These are phyloP conservation scores for Neuroterus valhalla DNA, from an alignment of 1,140 invertebrate genomes.

Conservation along the genomic window DNA sequence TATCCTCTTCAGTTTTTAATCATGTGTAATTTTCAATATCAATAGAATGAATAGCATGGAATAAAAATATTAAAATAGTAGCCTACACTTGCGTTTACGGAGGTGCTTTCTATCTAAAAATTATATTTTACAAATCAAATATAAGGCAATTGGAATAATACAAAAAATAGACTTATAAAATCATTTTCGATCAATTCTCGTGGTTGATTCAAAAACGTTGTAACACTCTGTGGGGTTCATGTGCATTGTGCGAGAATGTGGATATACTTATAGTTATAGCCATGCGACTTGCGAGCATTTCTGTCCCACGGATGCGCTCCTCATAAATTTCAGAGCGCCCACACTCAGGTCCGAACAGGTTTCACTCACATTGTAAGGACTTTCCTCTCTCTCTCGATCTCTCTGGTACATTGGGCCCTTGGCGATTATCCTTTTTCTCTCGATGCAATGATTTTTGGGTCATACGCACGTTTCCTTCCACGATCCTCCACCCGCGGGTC, in stretches of 20 bases:
- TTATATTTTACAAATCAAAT: too few relatives aligned
- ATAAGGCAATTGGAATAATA: too few relatives aligned
- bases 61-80: too few relatives aligned
- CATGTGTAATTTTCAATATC: too few relatives aligned
- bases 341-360: conserved; percentile 58
- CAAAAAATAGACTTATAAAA: too few relatives aligned
- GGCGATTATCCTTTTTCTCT: conserved; percentile 29
- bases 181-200: too few relatives aligned
- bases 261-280: neutral
- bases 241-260: conserved; percentile 6
- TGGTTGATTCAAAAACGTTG: neutral
- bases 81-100: too few relatives aligned
- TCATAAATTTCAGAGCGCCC: conserved; percentile 55
- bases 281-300: neutral
- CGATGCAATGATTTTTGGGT: neutral
- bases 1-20: too few relatives aligned
- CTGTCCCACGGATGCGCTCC: conserved; percentile 43
- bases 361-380: conserved; percentile 34
- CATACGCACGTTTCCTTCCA: too few relatives aligned
- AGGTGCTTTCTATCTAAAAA: too few relatives aligned
- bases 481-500: too few relatives aligned
- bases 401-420: neutral
- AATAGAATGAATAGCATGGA: too few relatives aligned
- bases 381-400: conserved; percentile 16
- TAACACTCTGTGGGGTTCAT: neutral